Evolutionary conservation across 2,888 invertebrate genomes (phyloP), one percentile per base, ranked within the genome.

Genomic region (Neocrepidodera transversa): DNA sequence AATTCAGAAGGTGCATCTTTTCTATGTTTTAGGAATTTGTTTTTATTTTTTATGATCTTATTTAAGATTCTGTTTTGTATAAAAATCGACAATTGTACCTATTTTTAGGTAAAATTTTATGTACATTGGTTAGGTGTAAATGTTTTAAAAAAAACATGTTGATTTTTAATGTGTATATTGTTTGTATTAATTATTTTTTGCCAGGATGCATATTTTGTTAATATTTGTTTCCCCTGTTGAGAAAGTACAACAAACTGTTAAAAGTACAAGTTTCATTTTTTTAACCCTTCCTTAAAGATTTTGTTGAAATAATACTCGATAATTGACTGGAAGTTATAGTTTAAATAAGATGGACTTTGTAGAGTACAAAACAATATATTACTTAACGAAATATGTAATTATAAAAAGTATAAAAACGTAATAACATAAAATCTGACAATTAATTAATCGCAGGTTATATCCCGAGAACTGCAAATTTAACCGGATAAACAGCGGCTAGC

Each of bases 171-270:
- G 74, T 74, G 75, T 61, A 74, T 73, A 76, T 71, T 73, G 70
- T 74, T 73, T 73, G 69, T 69, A 68, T 68, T 68, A 63, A 66
- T 63, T 59, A 48, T 60, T 38, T 67, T 60, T 67, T 67, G 68
- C 64, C 65, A 71, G 64, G 63, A 61, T 67, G 63, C 67, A 67
- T 68, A 72, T 69, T 68, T 71, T 74, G 74, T 76, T 74, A 73
- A 73, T 73, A 71, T 71, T 45, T 71, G 71, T 75, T 75, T 74
- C 67, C 69, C 70, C 73, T 76, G 74, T 75, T 76, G 70, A 74
- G 70, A 69, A 70, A 74, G 72, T 73, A 73, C 75, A 75, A 75
- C 70, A 74, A 59, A 72, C 68, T 73, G 72, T 74, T 74, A 67
- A 72, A 73, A 72, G 71, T 66, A 71, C 60, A 63, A 67, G 66